These are phyloP conservation scores for Pyrocephalus nanus DNA, from an alignment of 2,797 vertebrate genomes.

Conservation along the genomic window DNA sequence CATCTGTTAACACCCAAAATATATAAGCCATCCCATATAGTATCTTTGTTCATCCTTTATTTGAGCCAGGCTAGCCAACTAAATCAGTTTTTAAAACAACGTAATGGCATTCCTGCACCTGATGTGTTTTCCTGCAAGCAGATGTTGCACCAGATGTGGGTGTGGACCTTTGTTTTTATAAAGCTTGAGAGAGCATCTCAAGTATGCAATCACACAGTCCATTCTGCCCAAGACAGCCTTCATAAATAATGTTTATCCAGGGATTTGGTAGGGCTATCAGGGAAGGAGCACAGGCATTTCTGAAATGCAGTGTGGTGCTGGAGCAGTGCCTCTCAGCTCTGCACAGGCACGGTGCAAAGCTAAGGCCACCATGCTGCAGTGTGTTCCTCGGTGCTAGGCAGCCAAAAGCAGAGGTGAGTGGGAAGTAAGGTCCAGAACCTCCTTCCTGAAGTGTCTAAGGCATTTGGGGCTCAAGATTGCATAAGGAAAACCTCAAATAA, in stretches of 20 bases:
- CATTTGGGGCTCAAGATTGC: not conserved
- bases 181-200: not conserved
- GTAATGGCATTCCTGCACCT: not conserved
- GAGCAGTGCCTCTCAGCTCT: not conserved
- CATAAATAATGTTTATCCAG: not conserved
- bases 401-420: not conserved
- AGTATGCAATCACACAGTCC: rapidly evolving
- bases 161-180: not conserved
- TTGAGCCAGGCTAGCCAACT: not conserved
- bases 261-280: not conserved
- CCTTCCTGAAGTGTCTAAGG: not conserved
- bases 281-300: not conserved
- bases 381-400: not conserved
- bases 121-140: not conserved
- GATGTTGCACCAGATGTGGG: not conserved
- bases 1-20: not conserved
- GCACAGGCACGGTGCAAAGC: rapidly evolving
- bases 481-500: not conserved
- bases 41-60: not conserved
- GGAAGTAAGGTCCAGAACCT: not conserved
- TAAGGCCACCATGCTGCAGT: rapidly evolving
- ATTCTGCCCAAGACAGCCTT: not conserved
- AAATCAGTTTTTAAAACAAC: not conserved
- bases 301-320: rapidly evolving
- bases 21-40: not conserved